Evolutionary conservation across 2,797 vertebrate genomes (phyloP).

Genomic region (Malacoctenus gilli): DNA sequence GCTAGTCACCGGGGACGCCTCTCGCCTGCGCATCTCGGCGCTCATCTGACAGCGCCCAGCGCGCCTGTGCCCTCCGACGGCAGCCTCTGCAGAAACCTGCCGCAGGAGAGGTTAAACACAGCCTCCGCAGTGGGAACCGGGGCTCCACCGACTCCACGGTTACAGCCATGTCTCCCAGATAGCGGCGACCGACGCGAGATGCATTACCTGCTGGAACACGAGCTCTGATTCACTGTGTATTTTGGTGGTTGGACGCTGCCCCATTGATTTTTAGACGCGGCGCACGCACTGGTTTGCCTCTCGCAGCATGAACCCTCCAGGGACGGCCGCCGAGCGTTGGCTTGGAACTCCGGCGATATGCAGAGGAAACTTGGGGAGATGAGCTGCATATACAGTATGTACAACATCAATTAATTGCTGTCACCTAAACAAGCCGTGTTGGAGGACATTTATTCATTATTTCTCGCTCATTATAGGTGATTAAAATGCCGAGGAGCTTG

Average conservation of each 20-base stretch:
- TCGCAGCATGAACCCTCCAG: conserved; percentile 22
- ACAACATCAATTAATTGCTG: conserved; percentile 56
- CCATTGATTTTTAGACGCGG: conserved; percentile 59
- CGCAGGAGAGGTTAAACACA: conserved; percentile 62
- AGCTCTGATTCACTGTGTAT: conserved; percentile 41
- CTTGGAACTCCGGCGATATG: conserved; percentile 24
- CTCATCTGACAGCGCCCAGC: conserved; percentile 48
- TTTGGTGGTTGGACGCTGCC: conserved; percentile 39
- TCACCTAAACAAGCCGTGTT: conserved; percentile 55
- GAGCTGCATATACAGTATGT: conserved; percentile 33
- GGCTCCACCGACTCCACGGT: conserved; percentile 53
- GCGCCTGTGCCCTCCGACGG: conserved; percentile 44
- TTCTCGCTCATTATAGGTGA: conserved; percentile 70
- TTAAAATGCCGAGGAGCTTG: conserved; percentile 73
- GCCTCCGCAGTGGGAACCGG: conserved; percentile 44
- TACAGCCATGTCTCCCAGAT: conserved; percentile 43
- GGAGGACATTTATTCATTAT: conserved; percentile 49
- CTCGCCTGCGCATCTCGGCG: conserved; percentile 47
- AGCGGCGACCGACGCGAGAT: conserved; percentile 33
- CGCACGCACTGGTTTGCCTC: conserved; percentile 21
- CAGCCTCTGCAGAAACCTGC: conserved; percentile 57
- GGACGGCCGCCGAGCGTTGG: conserved; percentile 5
- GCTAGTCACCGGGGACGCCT: conserved; percentile 66
- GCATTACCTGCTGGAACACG: conserved; percentile 42
- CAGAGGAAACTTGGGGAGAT: conserved; percentile 32